A percentile compares a stretch with the other conserved stretches of the same genome.
phyloP scores from a whole-genome alignment of 2,113 vertebrate species.

The Hyaena hyaena region DNA sequence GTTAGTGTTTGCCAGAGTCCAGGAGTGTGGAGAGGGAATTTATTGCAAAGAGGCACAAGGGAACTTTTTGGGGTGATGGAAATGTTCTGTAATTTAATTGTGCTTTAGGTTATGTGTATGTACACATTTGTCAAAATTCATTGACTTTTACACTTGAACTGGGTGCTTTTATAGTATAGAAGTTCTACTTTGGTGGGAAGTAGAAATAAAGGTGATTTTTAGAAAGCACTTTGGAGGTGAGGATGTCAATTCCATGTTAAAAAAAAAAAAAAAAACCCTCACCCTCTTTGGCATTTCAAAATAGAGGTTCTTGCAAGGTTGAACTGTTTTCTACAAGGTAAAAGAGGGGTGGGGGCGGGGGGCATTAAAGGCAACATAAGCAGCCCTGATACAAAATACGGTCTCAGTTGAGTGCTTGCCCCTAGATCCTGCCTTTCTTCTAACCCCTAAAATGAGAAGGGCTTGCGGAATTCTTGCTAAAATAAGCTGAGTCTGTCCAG shows the following conservation, averaged over 20 bases:
- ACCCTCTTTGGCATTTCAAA: slow-evolving; percentile 39
- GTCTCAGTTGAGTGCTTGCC: slow-evolving; percentile 21
- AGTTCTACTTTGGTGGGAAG: not conserved
- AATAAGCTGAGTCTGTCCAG: slow-evolving; percentile 31
- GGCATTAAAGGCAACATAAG: not conserved
- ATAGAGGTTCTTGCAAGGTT: not conserved
- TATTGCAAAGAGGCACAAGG: not conserved
- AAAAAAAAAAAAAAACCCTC: not conserved
- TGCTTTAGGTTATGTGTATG: slow-evolving; percentile 23
- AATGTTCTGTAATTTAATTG: not conserved
- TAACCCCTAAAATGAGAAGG: slow-evolving; percentile 16
- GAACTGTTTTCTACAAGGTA: slow-evolving; percentile 31
- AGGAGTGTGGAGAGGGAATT: not conserved
- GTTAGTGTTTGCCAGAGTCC: not conserved
- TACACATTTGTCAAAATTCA: not conserved
- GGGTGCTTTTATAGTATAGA: not conserved
- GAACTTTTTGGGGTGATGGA: not conserved
- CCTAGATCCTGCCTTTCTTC: slow-evolving; percentile 20
- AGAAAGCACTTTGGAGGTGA: slow-evolving; percentile 41
- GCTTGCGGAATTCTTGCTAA: slow-evolving; percentile 35
- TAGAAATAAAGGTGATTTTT: slow-evolving; percentile 45
- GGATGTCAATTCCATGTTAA: not conserved
- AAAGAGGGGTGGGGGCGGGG: not conserved
- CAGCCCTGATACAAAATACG: not conserved
- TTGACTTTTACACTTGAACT: slow-evolving; percentile 40